Percentiles rank a stretch among this genome's conserved stretches.
These are phyloP conservation scores for Macrosiphum euphorbiae DNA, from an alignment of 2,888 invertebrate genomes.

Conservation along the genomic window DNA sequence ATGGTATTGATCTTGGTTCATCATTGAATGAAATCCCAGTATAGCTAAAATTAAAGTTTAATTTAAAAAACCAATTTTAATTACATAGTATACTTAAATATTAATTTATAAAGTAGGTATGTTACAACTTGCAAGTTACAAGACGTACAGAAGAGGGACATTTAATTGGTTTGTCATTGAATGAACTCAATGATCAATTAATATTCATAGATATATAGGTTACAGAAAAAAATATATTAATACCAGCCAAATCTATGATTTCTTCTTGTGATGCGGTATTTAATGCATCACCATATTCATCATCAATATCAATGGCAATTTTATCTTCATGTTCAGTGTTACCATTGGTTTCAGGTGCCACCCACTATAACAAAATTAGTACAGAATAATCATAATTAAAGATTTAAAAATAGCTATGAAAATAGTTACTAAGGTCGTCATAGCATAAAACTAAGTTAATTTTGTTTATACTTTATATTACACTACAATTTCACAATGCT, in stretches of 20 bases:
- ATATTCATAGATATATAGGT: constrained; percentile 1
- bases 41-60: constrained; percentile 79
- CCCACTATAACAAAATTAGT: constrained; percentile 77
- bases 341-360: constrained; percentile 78
- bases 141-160: neutral
- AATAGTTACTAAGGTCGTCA: constrained; percentile 25
- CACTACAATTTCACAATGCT: constrained; percentile 37
- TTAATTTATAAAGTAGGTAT: neutral
- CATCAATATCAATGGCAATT: constrained; percentile 92
- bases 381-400: constrained; percentile 54
- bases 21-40: constrained; percentile 99
- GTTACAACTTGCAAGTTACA: neutral
- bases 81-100: neutral
- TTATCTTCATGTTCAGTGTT: constrained; percentile 89
- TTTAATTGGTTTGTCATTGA: neutral
- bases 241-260: constrained; percentile 97
- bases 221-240: neutral
- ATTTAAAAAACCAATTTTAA: constrained; percentile 29
- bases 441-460: constrained; percentile 14
- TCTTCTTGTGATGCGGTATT: constrained; percentile 91
- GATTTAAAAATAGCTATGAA: neutral
- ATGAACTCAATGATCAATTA: neutral
- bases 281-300: constrained; percentile 94
- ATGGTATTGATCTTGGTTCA: constrained; percentile 99
- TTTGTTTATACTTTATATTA: constrained; percentile 51